Evolutionary conservation across 2,797 vertebrate species (phyloP).

Genomic region (Vipera latastei): DNA sequence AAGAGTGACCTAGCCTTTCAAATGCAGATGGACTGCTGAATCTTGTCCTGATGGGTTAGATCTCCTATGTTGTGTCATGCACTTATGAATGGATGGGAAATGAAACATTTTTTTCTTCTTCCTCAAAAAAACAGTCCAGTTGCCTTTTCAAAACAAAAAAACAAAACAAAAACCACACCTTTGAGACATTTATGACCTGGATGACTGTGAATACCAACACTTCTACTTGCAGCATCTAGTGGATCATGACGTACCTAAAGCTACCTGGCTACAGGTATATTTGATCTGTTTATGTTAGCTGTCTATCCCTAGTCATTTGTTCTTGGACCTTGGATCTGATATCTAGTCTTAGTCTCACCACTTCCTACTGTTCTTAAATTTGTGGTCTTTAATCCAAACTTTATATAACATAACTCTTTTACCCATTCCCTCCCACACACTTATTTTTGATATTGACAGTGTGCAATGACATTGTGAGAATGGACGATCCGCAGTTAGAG

Average conservation of each 20-base stretch:
- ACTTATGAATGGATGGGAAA: too few species aligned
- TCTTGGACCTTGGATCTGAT: background rate
- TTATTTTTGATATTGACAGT: slow-evolving; percentile 28
- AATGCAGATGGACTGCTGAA: too few species aligned
- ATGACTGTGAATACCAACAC: background rate
- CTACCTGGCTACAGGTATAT: background rate
- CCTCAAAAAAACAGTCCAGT: too few species aligned
- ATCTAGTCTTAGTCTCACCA: background rate
- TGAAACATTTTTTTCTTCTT: too few species aligned
- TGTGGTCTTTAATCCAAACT: background rate
- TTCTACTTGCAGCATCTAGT: background rate
- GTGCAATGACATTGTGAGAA: slow-evolving; percentile 11
- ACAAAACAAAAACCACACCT: too few species aligned
- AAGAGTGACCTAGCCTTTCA: too few species aligned
- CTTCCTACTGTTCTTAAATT: background rate
- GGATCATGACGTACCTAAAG: background rate
- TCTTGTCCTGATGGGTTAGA: too few species aligned
- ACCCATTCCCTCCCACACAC: background rate
- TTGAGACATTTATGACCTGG: too few species aligned
- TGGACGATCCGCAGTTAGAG: slow-evolving; percentile 39
- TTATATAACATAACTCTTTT: background rate
- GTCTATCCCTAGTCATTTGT: background rate
- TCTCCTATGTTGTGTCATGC: too few species aligned
- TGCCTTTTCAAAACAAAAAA: too few species aligned
- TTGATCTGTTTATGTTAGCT: background rate